Percentiles rank a stretch among this genome's conserved stretches.
These are phyloP conservation scores for Grapholita molesta DNA, from an alignment of 1,140 invertebrate genomes.

Conservation along the genomic window DNA sequence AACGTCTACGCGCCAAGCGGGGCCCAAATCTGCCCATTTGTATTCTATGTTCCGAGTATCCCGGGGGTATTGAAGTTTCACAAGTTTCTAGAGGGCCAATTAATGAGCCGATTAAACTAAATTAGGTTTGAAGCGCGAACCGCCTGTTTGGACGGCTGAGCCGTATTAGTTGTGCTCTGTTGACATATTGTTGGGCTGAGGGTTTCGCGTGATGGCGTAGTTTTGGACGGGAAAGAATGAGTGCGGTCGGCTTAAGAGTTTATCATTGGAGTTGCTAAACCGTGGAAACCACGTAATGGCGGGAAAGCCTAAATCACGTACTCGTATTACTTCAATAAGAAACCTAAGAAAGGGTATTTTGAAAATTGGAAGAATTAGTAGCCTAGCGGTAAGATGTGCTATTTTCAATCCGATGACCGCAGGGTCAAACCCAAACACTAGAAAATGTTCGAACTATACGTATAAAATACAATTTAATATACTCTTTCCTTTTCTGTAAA, in stretches of 20 bases:
- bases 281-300: background rate
- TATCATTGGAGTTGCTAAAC: background rate
- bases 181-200: slow-evolving; percentile 24
- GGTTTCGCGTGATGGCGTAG: background rate
- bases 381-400: too few relatives aligned
- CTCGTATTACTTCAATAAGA: too few relatives aligned
- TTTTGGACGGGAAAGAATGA: slow-evolving; percentile 8
- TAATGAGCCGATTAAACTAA: slow-evolving; percentile 68
- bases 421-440: too few relatives aligned
- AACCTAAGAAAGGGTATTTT: too few relatives aligned
- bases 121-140: slow-evolving; percentile 61
- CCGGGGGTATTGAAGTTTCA: slow-evolving; percentile 51
- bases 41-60: slow-evolving; percentile 45
- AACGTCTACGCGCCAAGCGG: slow-evolving; percentile 30
- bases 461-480: too few relatives aligned
- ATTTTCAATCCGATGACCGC: too few relatives aligned
- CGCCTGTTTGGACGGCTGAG: slow-evolving; percentile 37
- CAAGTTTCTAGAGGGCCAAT: slow-evolving; percentile 56
- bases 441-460: too few relatives aligned
- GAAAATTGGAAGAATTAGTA: too few relatives aligned
- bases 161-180: slow-evolving; percentile 27
- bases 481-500: too few relatives aligned
- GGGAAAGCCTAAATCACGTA: too few relatives aligned
- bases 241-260: background rate
- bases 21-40: slow-evolving; percentile 54